Evolutionary conservation across 2,113 vertebrate genomes (phyloP).

Genomic region (Bubalus kerabau): DNA sequence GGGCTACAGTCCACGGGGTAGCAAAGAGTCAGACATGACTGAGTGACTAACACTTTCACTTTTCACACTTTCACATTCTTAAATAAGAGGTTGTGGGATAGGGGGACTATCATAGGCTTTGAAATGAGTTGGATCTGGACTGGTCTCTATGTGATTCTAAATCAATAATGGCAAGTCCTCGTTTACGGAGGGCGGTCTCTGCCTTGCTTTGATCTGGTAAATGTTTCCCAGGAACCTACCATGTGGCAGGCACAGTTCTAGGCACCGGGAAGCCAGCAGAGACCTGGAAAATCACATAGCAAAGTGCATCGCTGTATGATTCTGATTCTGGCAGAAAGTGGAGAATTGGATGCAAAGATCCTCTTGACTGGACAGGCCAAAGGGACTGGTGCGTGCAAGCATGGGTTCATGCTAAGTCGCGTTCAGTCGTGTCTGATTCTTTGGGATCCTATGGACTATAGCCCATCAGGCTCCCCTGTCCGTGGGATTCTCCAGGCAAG

Average conservation of each 20-base stretch:
- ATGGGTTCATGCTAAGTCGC: neutral
- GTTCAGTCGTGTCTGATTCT: neutral
- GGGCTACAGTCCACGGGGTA: neutral
- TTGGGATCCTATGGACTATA: neutral
- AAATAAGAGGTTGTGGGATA: neutral
- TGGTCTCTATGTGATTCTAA: neutral
- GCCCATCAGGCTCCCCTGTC: neutral
- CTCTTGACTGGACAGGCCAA: accelerated
- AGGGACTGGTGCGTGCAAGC: neutral
- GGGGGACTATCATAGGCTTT: neutral
- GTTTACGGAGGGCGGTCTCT: accelerated
- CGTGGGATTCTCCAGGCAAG: neutral
- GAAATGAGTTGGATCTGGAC: neutral
- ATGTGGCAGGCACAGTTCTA: neutral
- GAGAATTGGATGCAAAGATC: accelerated
- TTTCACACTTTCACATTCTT: neutral
- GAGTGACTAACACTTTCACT: neutral
- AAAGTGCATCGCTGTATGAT: neutral
- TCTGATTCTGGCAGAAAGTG: neutral
- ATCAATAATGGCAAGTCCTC: neutral
- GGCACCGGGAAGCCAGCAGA: neutral
- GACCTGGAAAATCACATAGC: neutral
- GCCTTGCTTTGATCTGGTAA: neutral
- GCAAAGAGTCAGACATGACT: neutral
- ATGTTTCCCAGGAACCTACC: neutral